Evolutionary conservation across 2,797 vertebrate species (phyloP).

Genomic region (Myotis vivesi): DNA sequence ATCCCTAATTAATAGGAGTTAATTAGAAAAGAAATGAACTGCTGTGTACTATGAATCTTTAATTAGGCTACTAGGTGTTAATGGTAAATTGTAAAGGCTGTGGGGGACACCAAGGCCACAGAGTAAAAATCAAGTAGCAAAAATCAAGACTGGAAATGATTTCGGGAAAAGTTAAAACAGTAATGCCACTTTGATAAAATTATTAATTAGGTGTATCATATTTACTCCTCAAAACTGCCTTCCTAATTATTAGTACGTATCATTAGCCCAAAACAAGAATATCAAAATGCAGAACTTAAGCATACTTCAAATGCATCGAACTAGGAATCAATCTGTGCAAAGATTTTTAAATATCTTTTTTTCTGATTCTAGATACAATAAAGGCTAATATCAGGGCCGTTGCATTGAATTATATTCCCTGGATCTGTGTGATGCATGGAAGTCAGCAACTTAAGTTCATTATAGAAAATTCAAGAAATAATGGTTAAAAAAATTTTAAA

Average conservation of each 20-base stretch:
- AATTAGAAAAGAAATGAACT: slow-evolving; percentile 61
- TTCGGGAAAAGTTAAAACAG: slow-evolving; percentile 13
- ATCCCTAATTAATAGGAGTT: slow-evolving; percentile 41
- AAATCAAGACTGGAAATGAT: slow-evolving; percentile 46
- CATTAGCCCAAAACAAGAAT: neutral
- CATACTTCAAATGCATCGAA: neutral
- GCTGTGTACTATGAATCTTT: neutral
- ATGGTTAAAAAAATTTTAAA: neutral
- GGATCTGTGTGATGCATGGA: neutral
- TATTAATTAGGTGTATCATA: neutral
- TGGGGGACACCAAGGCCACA: neutral
- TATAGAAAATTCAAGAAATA: slow-evolving; percentile 21
- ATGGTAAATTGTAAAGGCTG: neutral
- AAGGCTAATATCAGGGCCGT: neutral
- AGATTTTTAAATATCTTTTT: neutral
- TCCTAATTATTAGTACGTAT: slow-evolving; percentile 13
- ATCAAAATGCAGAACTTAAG: slow-evolving; percentile 17
- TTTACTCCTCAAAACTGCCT: slow-evolving; percentile 35
- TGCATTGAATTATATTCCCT: neutral
- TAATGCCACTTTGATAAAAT: neutral
- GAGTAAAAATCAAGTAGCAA: slow-evolving; percentile 35
- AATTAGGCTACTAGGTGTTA: slow-evolving; percentile 28
- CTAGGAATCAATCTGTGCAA: slow-evolving; percentile 20
- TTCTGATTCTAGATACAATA: slow-evolving; percentile 23
- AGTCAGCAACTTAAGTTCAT: neutral